Percentiles rank a stretch among this genome's conserved stretches.
phyloP scores from a whole-genome alignment of 2,888 invertebrate genomes.

The Adela reaumurella region DNA sequence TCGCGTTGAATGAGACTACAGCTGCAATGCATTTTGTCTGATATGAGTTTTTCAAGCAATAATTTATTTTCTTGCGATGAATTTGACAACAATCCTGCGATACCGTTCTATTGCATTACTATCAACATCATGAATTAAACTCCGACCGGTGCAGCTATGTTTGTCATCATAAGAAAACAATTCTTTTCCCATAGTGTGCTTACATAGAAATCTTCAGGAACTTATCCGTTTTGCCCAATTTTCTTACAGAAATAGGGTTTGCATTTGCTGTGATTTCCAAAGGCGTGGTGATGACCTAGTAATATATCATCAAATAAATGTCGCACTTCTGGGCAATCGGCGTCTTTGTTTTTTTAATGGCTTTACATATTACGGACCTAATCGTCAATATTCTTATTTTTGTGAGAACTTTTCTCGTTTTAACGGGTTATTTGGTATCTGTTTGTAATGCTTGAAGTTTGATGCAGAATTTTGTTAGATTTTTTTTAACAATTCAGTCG shows the following conservation, averaged over 20 bases:
- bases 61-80: constrained; percentile 20
- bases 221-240: constrained; percentile 1
- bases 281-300: neutral
- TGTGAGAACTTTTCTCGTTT: constrained; percentile 6
- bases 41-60: constrained; percentile 15
- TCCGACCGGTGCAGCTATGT: constrained; percentile 4
- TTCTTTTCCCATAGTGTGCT: neutral
- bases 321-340: constrained; percentile 3
- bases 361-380: constrained; percentile 5
- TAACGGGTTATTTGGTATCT: constrained; percentile 9
- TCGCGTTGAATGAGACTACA: constrained; percentile 17
- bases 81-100: constrained; percentile 17
- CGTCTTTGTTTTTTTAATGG: constrained; percentile 4
- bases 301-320: constrained; percentile 1
- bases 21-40: constrained; percentile 18
- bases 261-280: constrained; percentile 2
- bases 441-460: constrained; percentile 6
- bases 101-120: constrained; percentile 19
- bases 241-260: constrained; percentile 3
- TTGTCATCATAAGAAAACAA: neutral
- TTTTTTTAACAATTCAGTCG: too few species aligned
- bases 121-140: constrained; percentile 12
- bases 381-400: constrained; percentile 3
- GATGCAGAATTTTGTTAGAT: constrained; percentile 10
- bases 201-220: constrained; percentile 4